A percentile compares a stretch with the other conserved stretches of the same genome.
Conservation (phyloP, 1,140 invertebrate genomes). For the Goniozus legneri region DNA sequence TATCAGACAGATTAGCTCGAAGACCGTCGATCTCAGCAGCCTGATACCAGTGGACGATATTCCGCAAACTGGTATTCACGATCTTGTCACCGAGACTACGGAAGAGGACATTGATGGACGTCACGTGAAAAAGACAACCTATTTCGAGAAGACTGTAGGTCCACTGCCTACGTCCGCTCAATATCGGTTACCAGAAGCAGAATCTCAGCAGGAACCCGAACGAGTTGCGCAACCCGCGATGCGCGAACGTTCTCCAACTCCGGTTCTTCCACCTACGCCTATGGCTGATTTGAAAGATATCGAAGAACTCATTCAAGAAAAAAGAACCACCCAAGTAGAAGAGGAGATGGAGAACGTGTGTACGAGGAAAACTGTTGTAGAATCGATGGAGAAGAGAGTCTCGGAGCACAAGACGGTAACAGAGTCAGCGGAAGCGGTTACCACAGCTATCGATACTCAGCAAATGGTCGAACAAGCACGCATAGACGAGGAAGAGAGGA, state of each 20-base stretch:
- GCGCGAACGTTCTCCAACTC: slow-evolving; percentile 2
- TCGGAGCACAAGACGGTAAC: slow-evolving; percentile 25
- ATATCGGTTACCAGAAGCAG: no score
- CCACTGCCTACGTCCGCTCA: neutral
- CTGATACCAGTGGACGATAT: slow-evolving; percentile 36
- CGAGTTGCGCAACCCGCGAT: slow-evolving; percentile 32
- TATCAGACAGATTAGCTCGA: slow-evolving; percentile 27
- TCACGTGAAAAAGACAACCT: slow-evolving; percentile 46
- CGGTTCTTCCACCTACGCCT: no score
- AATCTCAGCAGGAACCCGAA: no score
- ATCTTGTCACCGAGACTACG: slow-evolving; percentile 43
- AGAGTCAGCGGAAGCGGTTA: slow-evolving; percentile 35
- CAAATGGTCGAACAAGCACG: slow-evolving; percentile 42
- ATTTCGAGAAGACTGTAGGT: slow-evolving; percentile 47
- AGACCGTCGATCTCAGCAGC: slow-evolving; percentile 32
- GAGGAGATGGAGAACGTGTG: slow-evolving; percentile 1
- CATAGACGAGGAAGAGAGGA: slow-evolving; percentile 37
- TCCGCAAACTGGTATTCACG: slow-evolving; percentile 42
- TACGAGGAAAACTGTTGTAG: slow-evolving; percentile 14
- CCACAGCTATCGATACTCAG: slow-evolving; percentile 40
- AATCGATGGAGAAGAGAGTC: slow-evolving; percentile 15
- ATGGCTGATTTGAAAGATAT: no score
- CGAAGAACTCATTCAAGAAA: slow-evolving; percentile 1
- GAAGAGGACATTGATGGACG: slow-evolving; percentile 46
- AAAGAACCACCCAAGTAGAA: slow-evolving; percentile 3